A percentile compares a stretch with the other conserved stretches of the same genome.
phyloP scores from a whole-genome alignment of 2,888 invertebrate species.

The Odontocerum albicorne region DNA sequence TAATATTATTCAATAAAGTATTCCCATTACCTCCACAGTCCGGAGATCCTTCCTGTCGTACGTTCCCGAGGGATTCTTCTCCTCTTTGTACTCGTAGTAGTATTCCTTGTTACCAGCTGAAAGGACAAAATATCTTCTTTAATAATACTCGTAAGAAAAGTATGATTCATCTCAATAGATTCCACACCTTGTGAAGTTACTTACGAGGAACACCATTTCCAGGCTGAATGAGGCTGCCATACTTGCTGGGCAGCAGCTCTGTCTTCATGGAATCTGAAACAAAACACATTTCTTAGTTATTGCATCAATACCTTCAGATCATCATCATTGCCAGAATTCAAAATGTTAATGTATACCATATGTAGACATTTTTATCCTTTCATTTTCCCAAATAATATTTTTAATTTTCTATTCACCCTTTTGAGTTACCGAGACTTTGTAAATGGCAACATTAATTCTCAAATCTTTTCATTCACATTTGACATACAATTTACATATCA shows the following conservation, averaged over 20 bases:
- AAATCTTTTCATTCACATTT: too few relatives aligned
- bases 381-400: too few relatives aligned
- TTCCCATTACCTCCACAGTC: slow-evolving; percentile 48
- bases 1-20: too few relatives aligned
- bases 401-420: too few relatives aligned
- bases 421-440: too few relatives aligned
- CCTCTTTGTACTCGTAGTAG: slow-evolving; percentile 57
- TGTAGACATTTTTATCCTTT: too few relatives aligned
- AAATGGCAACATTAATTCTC: too few relatives aligned
- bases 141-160: neutral
- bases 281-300: too few relatives aligned
- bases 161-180: neutral
- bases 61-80: slow-evolving; percentile 53
- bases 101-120: slow-evolving; percentile 48
- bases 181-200: neutral
- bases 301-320: too few relatives aligned
- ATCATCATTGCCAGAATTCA: too few relatives aligned
- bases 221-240: slow-evolving; percentile 46
- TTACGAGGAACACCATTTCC: slow-evolving; percentile 39
- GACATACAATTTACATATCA: too few relatives aligned
- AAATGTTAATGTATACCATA: too few relatives aligned
- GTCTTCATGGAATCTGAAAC: slow-evolving; percentile 53
- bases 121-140: slow-evolving; percentile 1
- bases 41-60: slow-evolving; percentile 55
- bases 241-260: slow-evolving; percentile 53